Base-by-base conservation (phyloP, 2,113 vertebrate genomes). In the Halichoeres trimaculatus region DNA sequence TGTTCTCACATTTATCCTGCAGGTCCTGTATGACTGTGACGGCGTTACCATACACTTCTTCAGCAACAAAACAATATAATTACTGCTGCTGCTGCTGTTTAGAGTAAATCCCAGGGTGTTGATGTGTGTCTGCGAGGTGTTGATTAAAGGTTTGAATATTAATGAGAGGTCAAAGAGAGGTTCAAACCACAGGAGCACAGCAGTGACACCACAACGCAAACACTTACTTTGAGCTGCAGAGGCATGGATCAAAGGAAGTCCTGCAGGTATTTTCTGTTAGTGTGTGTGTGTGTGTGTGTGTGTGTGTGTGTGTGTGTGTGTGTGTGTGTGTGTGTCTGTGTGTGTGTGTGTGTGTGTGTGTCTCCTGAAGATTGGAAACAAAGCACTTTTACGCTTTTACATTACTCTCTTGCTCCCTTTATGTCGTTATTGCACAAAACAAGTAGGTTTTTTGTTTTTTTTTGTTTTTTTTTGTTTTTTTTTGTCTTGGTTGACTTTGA, bases 151-250 rank as follows among this genome's bases (percentile, higher is more conserved):
- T 61, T n/a, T 74, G 14, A 40, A 50, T 72, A 53, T 20, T 43
- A 34, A 62, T 30, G 22, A 53, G 63, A 62, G 38, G 36, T 57
- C 35, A 79, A 48, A 72, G 17, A 50, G 12, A 3, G 48, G 45
- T 62, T 58, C 5, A 74, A 56, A 68, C 48, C 40, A 54, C 58
- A 24, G 51, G 10, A 56, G 12, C 12, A 2, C 9, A 67, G 35
- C n/a, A 4, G 8, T 23, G 51, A 45, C 34, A 16, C 48, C 1
- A 20, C 22, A 60, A n/a, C 4, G 20, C 14, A 41, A 41, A 41
- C 3, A 55, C 3, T 24, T 4, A 5, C 13, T 50, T 6, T 5
- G 4, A 45, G 24, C 68, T 8, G 11, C 53, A 78, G 19, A 47
- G 26, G 56, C 16, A 4, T 20, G 12, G 40, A 34, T 73, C 26